A percentile compares a stretch with the other conserved stretches of the same genome.
Conservation (phyloP, 2,888 invertebrate genomes). For the Stramonita haemastoma region DNA sequence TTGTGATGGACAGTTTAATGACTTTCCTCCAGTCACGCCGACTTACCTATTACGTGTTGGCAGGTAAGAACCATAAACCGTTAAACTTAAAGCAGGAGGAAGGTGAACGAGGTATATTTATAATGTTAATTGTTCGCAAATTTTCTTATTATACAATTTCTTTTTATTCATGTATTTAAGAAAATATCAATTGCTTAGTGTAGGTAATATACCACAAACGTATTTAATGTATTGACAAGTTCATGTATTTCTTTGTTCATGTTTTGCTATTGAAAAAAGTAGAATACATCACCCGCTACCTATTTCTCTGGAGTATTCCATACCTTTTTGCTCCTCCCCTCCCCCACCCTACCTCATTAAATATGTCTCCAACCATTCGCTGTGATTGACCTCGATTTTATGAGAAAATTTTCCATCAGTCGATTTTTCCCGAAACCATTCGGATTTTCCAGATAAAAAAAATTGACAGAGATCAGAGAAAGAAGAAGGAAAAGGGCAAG, state of each 20-base stretch:
- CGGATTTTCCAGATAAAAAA: no score
- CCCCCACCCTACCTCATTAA: background rate
- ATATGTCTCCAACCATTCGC: background rate
- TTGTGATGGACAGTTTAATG: slow-evolving; percentile 59
- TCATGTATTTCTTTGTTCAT: background rate
- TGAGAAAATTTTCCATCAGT: no score
- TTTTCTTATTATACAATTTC: no score
- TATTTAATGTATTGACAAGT: background rate
- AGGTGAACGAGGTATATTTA: background rate
- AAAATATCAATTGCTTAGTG: no score
- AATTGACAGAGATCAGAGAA: no score
- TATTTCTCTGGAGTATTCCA: no score
- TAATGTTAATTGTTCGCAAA: background rate
- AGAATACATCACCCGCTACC: background rate
- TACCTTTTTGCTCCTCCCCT: no score
- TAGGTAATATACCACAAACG: no score
- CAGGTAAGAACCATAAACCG: slow-evolving; percentile 44
- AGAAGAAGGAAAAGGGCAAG: no score
- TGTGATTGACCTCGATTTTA: background rate
- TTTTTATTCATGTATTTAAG: no score
- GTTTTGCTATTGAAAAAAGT: background rate
- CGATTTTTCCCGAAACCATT: no score
- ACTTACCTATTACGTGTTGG: slow-evolving; percentile 45
- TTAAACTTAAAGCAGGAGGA: background rate
- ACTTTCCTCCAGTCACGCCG: slow-evolving; percentile 52